Conservation (phyloP, 2,888 invertebrate genomes). For the Oligia latruncula region DNA sequence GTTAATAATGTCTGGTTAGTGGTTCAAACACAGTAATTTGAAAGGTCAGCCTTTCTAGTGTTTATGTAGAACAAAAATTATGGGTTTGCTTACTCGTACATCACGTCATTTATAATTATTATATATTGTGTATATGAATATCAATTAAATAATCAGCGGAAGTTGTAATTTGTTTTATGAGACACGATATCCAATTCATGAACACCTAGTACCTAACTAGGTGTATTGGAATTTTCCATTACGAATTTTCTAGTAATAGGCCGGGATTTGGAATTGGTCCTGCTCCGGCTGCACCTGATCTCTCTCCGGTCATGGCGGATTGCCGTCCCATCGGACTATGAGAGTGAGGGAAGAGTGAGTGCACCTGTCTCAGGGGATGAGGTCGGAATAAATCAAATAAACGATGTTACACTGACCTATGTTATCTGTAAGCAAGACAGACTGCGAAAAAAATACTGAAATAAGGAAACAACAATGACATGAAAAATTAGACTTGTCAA, state of each 20-base stretch:
- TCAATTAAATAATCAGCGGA: background rate
- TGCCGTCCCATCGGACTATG: no score
- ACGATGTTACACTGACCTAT: background rate
- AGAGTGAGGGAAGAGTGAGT: no score
- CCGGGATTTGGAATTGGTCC: no score
- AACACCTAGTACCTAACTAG: background rate
- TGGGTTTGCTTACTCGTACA: conserved; percentile 9
- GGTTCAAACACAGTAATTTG: conserved; percentile 38
- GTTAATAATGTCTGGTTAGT: conserved; percentile 27
- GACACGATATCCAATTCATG: background rate
- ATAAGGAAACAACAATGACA: conserved; percentile 3
- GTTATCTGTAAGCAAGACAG: background rate
- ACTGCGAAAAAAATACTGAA: background rate
- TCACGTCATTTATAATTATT: background rate
- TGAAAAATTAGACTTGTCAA: conserved; percentile 13
- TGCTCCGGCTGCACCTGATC: no score
- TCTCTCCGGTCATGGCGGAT: no score
- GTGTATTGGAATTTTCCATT: no score
- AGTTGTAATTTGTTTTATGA: background rate
- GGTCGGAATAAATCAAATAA: background rate
- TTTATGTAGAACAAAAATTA: conserved; percentile 21
- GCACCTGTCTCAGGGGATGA: no score
- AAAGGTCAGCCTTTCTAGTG: conserved; percentile 57
- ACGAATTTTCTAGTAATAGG: no score
- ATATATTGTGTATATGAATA: background rate